A percentile compares a stretch with the other conserved stretches of the same genome.
Conservation (phyloP, 2,888 invertebrate genomes). For the Spodoptera exigua region DNA sequence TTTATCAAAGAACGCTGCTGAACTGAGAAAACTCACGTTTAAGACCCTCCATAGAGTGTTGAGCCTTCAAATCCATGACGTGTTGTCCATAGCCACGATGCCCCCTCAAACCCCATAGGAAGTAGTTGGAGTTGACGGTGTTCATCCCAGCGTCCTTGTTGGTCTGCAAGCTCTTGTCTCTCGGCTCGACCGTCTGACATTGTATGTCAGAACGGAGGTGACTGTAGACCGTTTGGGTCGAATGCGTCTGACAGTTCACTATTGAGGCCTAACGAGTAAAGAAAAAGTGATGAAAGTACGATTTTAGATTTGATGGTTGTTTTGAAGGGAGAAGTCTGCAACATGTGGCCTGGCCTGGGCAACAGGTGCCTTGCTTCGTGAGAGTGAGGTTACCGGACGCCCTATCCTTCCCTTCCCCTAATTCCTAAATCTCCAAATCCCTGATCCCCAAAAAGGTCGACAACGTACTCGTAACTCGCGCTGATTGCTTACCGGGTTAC, state of each 20-base stretch:
- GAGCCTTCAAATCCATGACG: conserved; percentile 72
- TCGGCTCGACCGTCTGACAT: conserved; percentile 89
- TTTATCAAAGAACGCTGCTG: not conserved
- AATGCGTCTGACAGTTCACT: conserved; percentile 90
- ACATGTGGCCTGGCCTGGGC: too few species aligned
- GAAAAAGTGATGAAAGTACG: not conserved
- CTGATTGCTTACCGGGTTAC: too few species aligned
- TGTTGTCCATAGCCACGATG: conserved; percentile 88
- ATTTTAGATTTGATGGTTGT: not conserved
- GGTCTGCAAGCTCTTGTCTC: conserved; percentile 79
- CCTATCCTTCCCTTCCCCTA: too few species aligned
- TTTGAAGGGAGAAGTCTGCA: too few species aligned
- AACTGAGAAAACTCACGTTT: conserved; percentile 59
- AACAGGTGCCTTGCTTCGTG: too few species aligned
- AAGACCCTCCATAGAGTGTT: conserved; percentile 50
- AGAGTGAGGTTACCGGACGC: too few species aligned
- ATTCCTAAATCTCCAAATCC: too few species aligned
- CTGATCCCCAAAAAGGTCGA: too few species aligned
- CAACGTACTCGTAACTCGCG: too few species aligned
- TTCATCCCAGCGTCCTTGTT: conserved; percentile 71
- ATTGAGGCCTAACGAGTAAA: conserved; percentile 88
- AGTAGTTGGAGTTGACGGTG: conserved; percentile 67
- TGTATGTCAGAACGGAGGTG: conserved; percentile 90
- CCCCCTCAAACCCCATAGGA: conserved; percentile 90
- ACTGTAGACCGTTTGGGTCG: conserved; percentile 92